Evolutionary conservation across 2,888 invertebrate genomes (phyloP), one percentile per base, ranked within the genome.

Genomic region (Trichopria drosophilae): DNA sequence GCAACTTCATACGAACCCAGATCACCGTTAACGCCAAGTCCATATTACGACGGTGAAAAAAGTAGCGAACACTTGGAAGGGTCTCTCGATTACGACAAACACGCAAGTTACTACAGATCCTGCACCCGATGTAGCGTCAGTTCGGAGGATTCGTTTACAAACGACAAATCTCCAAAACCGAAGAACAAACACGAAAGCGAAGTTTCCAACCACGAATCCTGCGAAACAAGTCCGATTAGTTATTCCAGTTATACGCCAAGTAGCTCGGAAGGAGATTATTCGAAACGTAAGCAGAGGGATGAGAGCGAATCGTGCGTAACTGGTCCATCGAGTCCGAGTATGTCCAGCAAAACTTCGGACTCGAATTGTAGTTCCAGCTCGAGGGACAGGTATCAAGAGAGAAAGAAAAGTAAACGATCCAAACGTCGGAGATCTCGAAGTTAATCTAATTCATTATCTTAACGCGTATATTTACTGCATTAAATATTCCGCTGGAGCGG

Each of bases 401-500:
- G 58, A 18, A 63, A 63, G 40, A 67, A 62, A 44, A 62, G 51
- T 26, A 64, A 63, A 51, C 60, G 63, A 31, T 60, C 57, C 6
- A 64, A 62, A 20, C 55, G 61, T 15, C 49, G 54, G 48, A 60
- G 64, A 45, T 67, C 67, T 36, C 62, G 61, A 32, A 67, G 62
- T 54, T 64, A 65, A 57, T 58, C 59, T 22, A 63, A 65, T 28
- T 62, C 64, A n/a, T n/a, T n/a, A n/a, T n/a, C n/a, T n/a, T n/a
- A n/a, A n/a, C n/a, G n/a, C n/a, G n/a, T n/a, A n/a, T n/a, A n/a
- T n/a, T n/a, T n/a, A n/a, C n/a, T n/a, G n/a, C n/a, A n/a, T n/a
- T n/a, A n/a, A n/a, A n/a, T n/a, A n/a, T n/a, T n/a, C n/a, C n/a
- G n/a, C n/a, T n/a, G n/a, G n/a, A n/a, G n/a, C n/a, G n/a, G n/a